Conservation (phyloP, 2,797 vertebrate genomes). For the Octomys mimax region DNA sequence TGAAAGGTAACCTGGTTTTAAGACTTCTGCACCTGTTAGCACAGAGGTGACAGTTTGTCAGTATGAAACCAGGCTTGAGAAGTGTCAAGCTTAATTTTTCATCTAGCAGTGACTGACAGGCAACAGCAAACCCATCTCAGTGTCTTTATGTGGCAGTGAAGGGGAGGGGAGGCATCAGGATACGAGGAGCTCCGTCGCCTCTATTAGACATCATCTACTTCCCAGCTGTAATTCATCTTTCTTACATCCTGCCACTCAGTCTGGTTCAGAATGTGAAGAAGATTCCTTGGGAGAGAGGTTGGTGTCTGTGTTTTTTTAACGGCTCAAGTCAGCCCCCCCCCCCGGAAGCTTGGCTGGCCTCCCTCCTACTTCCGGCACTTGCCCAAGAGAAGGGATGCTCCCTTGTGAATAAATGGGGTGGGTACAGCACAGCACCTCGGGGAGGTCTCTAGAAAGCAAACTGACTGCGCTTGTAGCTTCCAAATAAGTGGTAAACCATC, state of each 20-base stretch:
- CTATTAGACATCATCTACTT: not conserved
- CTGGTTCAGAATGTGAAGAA: constrained; percentile 40
- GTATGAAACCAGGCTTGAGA: constrained; percentile 52
- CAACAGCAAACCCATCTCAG: not conserved
- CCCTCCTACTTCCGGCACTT: not conserved
- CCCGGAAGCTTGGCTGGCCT: not conserved
- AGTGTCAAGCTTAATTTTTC: constrained; percentile 62
- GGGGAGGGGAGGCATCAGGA: not conserved
- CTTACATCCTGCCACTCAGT: not conserved
- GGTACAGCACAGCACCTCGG: too few species aligned
- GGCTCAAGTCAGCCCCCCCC: not conserved
- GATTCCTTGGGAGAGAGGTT: not conserved
- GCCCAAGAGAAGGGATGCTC: not conserved
- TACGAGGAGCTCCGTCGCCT: not conserved
- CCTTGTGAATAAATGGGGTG: not conserved
- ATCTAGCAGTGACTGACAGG: constrained; percentile 36
- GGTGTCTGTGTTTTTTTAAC: not conserved
- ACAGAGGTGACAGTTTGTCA: constrained; percentile 29
- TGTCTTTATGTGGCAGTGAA: not conserved
- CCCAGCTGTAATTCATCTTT: constrained; percentile 48
- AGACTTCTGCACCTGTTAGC: not conserved
- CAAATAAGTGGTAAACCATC: too few species aligned
- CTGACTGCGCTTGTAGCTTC: not conserved
- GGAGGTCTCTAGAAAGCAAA: not conserved
- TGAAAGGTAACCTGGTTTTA: constrained; percentile 3